phyloP scores from a whole-genome alignment of 2,797 vertebrate species.

The Rhabdophis nuchalis region DNA sequence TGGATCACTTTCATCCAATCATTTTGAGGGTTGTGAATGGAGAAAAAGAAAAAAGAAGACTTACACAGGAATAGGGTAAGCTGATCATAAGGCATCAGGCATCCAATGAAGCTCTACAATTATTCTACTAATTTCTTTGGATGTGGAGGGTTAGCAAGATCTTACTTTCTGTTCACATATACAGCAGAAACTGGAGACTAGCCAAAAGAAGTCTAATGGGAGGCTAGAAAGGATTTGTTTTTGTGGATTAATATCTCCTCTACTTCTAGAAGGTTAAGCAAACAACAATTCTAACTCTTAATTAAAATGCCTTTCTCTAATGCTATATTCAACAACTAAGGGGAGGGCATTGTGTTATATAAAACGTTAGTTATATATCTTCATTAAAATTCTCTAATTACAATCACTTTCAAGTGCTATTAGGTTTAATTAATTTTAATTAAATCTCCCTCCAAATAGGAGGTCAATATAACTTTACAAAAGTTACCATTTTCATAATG shows the following conservation, averaged over 20 bases:
- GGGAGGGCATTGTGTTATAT: conserved; percentile 7
- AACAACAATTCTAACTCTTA: conserved; percentile 39
- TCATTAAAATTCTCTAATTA: conserved; percentile 32
- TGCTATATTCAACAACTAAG: conserved; percentile 14
- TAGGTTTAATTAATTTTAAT: conserved; percentile 65
- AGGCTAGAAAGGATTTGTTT: conserved; percentile 29
- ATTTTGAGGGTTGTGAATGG: not conserved
- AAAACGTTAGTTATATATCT: conserved; percentile 44
- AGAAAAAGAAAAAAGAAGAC: not conserved
- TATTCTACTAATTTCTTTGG: not conserved
- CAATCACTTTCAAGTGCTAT: conserved; percentile 40
- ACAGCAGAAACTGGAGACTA: not conserved
- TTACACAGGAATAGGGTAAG: not conserved
- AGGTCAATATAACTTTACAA: conserved; percentile 43
- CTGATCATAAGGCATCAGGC: not conserved
- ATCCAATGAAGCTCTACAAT: no score
- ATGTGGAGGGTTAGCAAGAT: not conserved
- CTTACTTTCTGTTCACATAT: not conserved
- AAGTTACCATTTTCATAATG: conserved; percentile 33
- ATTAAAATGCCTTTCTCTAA: conserved; percentile 14
- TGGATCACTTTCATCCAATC: not conserved
- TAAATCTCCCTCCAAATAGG: conserved; percentile 52
- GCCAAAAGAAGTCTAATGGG: not conserved
- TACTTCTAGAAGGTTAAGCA: conserved; percentile 34
- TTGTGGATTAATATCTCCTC: conserved; percentile 23